Conservation (phyloP, 2,888 invertebrate species). For the Drosophila rubida region DNA sequence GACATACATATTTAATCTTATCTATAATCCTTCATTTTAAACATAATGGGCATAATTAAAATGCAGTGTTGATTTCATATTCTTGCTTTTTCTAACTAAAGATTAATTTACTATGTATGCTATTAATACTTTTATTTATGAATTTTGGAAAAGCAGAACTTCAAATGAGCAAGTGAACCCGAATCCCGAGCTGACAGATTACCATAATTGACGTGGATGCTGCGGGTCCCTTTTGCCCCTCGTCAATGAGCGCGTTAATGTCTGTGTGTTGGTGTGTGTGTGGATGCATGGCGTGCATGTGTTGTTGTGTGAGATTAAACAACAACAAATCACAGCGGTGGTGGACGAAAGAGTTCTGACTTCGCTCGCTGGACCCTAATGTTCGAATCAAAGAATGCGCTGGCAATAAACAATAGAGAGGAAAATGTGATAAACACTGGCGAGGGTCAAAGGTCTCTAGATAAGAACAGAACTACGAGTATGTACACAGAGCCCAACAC, state of each 20-base stretch:
- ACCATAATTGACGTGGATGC: conserved; percentile 3
- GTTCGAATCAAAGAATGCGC: conserved; percentile 11
- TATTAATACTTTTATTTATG: neutral
- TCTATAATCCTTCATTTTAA: neutral
- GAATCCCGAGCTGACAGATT: conserved; percentile 3
- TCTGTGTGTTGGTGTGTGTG: neutral
- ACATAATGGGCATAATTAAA: neutral
- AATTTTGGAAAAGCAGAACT: neutral
- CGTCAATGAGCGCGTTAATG: neutral
- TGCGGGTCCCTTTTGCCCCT: conserved; percentile 8
- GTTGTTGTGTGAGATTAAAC: conserved; percentile 39
- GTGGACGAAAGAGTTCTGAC: conserved; percentile 40
- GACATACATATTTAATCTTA: no score
- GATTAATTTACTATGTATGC: neutral
- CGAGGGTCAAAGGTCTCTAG: conserved; percentile 39
- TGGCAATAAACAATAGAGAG: conserved; percentile 24
- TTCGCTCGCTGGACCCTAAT: conserved; percentile 7
- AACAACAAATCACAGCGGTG: conserved; percentile 49
- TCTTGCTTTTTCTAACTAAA: neutral
- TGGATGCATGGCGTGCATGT: neutral
- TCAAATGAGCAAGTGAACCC: neutral
- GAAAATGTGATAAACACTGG: conserved; percentile 46
- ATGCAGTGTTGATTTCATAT: neutral
- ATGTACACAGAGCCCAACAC: conserved; percentile 14
- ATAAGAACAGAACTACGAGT: conserved; percentile 32